Evolutionary conservation across 2,113 vertebrate species (phyloP), one percentile per base, ranked within the genome.

Genomic region (Phycodurus eques): DNA sequence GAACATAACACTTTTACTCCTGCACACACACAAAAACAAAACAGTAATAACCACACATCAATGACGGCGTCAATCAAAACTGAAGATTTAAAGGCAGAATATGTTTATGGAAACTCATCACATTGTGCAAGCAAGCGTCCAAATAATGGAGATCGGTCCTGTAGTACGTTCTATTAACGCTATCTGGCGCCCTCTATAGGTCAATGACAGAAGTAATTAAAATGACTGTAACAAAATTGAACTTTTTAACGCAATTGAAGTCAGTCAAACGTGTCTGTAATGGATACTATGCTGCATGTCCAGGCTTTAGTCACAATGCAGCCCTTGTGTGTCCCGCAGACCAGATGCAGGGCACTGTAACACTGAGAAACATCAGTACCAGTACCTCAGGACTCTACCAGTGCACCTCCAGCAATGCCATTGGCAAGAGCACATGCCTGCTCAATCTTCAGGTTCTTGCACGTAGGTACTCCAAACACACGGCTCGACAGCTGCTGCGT

Each of bases 341-440:
- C 92, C 96, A 97, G 91, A 95, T 96, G 90, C 96, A 96, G 90
- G 98, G 98, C 51, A 96, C 96, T 27, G 94, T 98, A 71, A 93
- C 94, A 59, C 92, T 99, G 75, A 94, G 95, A 88, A 99, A 99
- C 92, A 96, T 99, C 89, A 98, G 96, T 80, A 89, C 92, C 79
- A 88, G 93, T 81, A 95, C 95, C 70, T 98, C 97, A 73, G 98
- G 98, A 77, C 90, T 95, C 81, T 99, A 99, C 89, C 98, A 98
- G 89, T 99, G 98, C 59, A 95, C 95, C 73, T 95, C 95, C 85
- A 95, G 95, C 84, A 99, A 99, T 4, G 93, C 93, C 77, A 98
- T 99, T 11, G 98, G 96, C 81, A 96, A 94, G 83, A 98, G 95
- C 91, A 98, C 95, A 68, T 99, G 98, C 83, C 89, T 96, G 83